These are phyloP conservation scores for Trichonephila clavipes DNA, from an alignment of 1,140 invertebrate genomes.

Conservation along the genomic window DNA sequence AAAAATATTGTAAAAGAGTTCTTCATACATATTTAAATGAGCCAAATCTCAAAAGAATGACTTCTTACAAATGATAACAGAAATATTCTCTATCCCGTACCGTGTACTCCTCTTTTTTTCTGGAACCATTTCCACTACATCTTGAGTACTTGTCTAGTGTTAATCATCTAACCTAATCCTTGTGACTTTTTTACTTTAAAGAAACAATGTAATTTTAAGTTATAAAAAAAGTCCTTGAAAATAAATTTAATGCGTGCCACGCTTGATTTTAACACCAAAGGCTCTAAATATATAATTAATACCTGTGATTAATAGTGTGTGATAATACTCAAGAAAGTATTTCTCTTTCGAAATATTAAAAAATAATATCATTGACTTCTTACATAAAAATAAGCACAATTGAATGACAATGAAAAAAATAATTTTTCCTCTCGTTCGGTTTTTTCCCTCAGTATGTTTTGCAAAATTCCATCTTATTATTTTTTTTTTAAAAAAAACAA, in stretches of 20 bases:
- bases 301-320: neutral
- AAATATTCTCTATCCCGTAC: too few relatives aligned
- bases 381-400: neutral
- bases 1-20: too few relatives aligned
- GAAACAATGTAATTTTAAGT: too few relatives aligned
- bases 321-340: neutral
- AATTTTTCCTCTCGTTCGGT: neutral
- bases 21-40: too few relatives aligned
- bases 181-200: too few relatives aligned
- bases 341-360: neutral
- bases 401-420: neutral
- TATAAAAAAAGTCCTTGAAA: neutral
- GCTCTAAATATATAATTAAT: neutral
- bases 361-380: neutral
- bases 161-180: too few relatives aligned
- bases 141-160: too few relatives aligned
- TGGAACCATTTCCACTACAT: too few relatives aligned
- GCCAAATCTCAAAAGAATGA: too few relatives aligned
- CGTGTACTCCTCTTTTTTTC: too few relatives aligned
- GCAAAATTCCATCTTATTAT: neutral
- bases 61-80: too few relatives aligned
- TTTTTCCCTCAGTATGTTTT: neutral
- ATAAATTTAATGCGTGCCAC: neutral
- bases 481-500: neutral
- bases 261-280: neutral